These are phyloP conservation scores for Orientallactaga bullata DNA, from an alignment of 2,113 vertebrate species.

Conservation along the genomic window DNA sequence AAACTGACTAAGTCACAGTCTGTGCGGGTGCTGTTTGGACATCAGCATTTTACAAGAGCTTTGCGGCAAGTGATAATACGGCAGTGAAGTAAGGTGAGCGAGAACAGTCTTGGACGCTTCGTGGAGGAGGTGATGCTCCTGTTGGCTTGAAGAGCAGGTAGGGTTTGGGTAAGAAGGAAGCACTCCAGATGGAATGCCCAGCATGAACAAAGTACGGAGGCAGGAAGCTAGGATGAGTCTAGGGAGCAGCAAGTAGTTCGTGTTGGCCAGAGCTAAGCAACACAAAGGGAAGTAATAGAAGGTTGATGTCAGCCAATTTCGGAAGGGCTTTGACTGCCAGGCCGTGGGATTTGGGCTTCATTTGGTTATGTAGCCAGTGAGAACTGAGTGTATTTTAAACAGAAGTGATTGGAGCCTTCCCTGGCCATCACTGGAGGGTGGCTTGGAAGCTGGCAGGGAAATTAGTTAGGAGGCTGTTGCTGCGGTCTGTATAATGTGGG, in stretches of 20 bases:
- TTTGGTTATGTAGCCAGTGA: slow-evolving; percentile 37
- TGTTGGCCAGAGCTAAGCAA: slow-evolving; percentile 29
- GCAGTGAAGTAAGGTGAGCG: not conserved
- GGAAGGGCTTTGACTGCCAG: slow-evolving; percentile 34
- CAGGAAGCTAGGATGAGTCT: slow-evolving; percentile 25
- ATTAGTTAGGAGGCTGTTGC: not conserved
- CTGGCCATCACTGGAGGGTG: not conserved
- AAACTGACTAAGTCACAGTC: not conserved
- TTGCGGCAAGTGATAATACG: not conserved
- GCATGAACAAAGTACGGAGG: slow-evolving; percentile 17
- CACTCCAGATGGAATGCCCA: not conserved
- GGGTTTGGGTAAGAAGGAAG: slow-evolving; percentile 48
- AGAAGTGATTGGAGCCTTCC: slow-evolving; percentile 26
- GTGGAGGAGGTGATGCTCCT: slow-evolving; percentile 37
- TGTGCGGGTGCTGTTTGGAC: not conserved
- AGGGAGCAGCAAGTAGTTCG: slow-evolving; percentile 23
- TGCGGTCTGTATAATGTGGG: not conserved
- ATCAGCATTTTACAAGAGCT: slow-evolving; percentile 5
- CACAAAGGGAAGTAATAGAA: slow-evolving; percentile 26
- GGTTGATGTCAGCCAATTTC: slow-evolving; percentile 4
- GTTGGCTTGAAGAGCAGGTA: slow-evolving; percentile 20
- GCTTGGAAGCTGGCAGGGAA: not conserved
- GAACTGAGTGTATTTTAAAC: slow-evolving; percentile 41
- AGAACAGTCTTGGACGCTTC: slow-evolving; percentile 23
- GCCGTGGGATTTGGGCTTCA: slow-evolving; percentile 12